Percentiles rank a stretch among this genome's conserved stretches.
These are phyloP conservation scores for Anhinga rufa DNA, from an alignment of 2,113 vertebrate genomes.

Conservation along the genomic window DNA sequence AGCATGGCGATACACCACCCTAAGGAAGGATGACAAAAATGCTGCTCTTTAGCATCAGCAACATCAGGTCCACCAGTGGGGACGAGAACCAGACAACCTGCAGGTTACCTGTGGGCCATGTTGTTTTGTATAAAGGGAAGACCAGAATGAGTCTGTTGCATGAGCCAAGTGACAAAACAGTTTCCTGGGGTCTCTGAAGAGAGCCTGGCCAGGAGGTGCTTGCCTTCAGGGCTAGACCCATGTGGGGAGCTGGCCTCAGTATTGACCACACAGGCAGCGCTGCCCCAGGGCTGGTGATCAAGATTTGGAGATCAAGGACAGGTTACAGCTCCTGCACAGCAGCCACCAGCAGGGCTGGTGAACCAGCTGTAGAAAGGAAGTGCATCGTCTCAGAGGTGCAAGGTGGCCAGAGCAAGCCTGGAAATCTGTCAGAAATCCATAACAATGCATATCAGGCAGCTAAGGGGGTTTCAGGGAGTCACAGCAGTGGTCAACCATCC, in stretches of 20 bases:
- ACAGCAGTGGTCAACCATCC: background rate
- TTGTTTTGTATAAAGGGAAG: background rate
- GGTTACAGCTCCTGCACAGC: background rate
- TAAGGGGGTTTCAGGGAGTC: background rate
- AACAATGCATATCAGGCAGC: background rate
- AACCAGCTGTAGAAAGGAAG: background rate
- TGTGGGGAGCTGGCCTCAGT: background rate
- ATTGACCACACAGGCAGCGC: background rate
- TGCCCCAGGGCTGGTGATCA: background rate
- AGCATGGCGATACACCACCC: background rate
- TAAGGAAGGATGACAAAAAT: background rate
- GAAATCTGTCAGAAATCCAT: background rate
- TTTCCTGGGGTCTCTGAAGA: background rate
- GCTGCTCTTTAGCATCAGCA: background rate
- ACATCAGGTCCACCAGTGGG: background rate
- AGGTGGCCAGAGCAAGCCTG: background rate
- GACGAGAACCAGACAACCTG: background rate
- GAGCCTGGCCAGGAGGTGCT: background rate
- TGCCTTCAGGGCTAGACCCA: background rate
- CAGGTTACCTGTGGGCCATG: rapidly evolving
- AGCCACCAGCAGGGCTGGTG: background rate
- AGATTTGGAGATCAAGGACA: background rate
- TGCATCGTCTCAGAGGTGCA: background rate
- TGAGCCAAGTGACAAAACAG: background rate
- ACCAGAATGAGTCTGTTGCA: background rate